Evolutionary conservation across 2,113 vertebrate genomes (phyloP), one percentile per base, ranked within the genome.

Genomic region (Tor tambroides): DNA sequence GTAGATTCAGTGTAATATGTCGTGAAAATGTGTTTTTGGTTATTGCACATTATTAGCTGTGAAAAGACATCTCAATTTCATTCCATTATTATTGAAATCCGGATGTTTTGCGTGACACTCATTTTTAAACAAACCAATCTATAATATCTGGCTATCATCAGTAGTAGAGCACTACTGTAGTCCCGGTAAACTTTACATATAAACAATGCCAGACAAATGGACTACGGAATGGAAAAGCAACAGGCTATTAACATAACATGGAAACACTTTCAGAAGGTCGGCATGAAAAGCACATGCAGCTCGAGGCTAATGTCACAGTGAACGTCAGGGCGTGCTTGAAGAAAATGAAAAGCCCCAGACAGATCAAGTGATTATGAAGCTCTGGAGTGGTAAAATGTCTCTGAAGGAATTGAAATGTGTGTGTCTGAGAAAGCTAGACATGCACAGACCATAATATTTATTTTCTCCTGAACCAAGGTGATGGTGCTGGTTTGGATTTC

Each of bases 331-430:
- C 46, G 67, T 74, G 46, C 77, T 82, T 59, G 28, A 71, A 51
- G 69, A n/a, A 76, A 83, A 56, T 87, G 63, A 28, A 65, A 80
- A 35, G 69, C 65, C 72, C 78, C 41, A 76, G 81, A 41, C 80
- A 78, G 71, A 83, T 80, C 77, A 49, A 85, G 74, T 83, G 80
- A 84, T 86, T 80, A 89, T 88, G 49, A 88, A 87, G 32, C 86
- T 32, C 84, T 67, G 54, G 41, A 80, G 56, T 79, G 5, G 81
- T 21, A 49, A 54, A 83, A 49, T n/a, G 12, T n/a, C 32, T 61
- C 21, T 26, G 23, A 79, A 71, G 71, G 67, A 56, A 74, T n/a
- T 41, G 11, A 76, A 26, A 30, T 46, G 54, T 75, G 21, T 77
- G 71, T 46, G 67, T 74, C 26, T 65, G 78, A 15, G 26, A 21